Conservation (phyloP, 2,888 invertebrate species). For the Nipponacmea schrenckii region DNA sequence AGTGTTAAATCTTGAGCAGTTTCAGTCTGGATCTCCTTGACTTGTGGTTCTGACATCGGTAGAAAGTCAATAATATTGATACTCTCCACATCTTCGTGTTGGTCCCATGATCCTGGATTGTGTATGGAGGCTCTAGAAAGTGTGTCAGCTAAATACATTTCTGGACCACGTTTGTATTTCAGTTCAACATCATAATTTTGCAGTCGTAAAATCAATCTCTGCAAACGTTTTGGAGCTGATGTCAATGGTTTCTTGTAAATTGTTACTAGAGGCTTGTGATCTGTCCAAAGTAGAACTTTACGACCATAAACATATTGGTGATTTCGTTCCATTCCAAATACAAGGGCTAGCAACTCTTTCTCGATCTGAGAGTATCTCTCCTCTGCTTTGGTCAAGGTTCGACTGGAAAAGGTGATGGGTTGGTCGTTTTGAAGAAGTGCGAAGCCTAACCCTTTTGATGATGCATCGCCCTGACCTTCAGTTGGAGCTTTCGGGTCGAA, state of each 20-base stretch:
- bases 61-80: conserved; percentile 24
- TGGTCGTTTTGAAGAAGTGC: conserved; percentile 33
- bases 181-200: conserved; percentile 34
- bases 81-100: conserved; percentile 2
- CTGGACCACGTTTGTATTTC: conserved; percentile 28
- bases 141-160: conserved; percentile 27
- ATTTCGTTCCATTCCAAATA: conserved; percentile 33
- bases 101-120: background rate
- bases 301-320: conserved; percentile 36
- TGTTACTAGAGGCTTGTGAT: conserved; percentile 38
- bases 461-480: conserved; percentile 27
- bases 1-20: conserved; percentile 27
- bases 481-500: conserved; percentile 17
- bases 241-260: conserved; percentile 34
- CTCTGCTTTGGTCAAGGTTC: conserved; percentile 33
- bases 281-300: conserved; percentile 28
- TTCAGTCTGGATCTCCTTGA: conserved; percentile 19
- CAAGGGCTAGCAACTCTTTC: conserved; percentile 38
- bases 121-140: conserved; percentile 28
- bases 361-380: conserved; percentile 40
- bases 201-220: conserved; percentile 37
- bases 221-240: conserved; percentile 33
- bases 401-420: conserved; percentile 33
- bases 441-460: conserved; percentile 34
- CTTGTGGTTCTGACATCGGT: conserved; percentile 16